Base-by-base conservation (phyloP, 2,797 vertebrate genomes). In the Glossophaga mutica region DNA sequence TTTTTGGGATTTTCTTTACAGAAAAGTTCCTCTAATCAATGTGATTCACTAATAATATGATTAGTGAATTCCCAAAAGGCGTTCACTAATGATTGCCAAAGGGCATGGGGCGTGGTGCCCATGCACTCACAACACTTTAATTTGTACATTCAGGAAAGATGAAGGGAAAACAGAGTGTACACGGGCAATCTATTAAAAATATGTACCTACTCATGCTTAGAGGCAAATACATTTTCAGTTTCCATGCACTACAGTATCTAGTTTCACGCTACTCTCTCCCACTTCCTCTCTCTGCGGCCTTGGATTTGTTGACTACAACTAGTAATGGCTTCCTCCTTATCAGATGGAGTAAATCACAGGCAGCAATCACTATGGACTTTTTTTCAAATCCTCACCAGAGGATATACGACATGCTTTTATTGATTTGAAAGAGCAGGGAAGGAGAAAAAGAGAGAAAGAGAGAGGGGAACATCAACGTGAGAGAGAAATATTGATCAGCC, bases 151-250 rank as follows among this genome's bases (percentile, higher is more conserved):
- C 48, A 91, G 50, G 82, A 92, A 90, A 57, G n/a, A 73, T 32
- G 89, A 83, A 57, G 65, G 71, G 24, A 92, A 95, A 85, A 84
- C 0, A 74, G 32, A 87, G 57, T 67, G 3, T 46, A 39, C 16
- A 68, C 1, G 71, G 46, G 65, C 24, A 46, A 59, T 24, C 10
- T 82, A 39, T n/a, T 50, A 7, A 91, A 94, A 57, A 76, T 16
- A 26, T 37, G 10, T 62, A 81, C 39, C 22, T 71, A 84, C 42
- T 85, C 26, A n/a, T 32, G 81, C 55, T 76, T 71, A 52, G 29
- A 86, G 59, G 67, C 42, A 87, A 92, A 87, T 34, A 26, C 8
- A 42, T 81, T 93, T 95, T 94, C 55, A 91, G 82, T 87, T 78
- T 42, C 91, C 62, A n/a, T 32, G 57, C 44, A 65, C 46, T 78